Percentiles rank a stretch among this genome's conserved stretches.
These are phyloP conservation scores for Condylura cristata DNA, from an alignment of 2,113 vertebrate species.

Conservation along the genomic window DNA sequence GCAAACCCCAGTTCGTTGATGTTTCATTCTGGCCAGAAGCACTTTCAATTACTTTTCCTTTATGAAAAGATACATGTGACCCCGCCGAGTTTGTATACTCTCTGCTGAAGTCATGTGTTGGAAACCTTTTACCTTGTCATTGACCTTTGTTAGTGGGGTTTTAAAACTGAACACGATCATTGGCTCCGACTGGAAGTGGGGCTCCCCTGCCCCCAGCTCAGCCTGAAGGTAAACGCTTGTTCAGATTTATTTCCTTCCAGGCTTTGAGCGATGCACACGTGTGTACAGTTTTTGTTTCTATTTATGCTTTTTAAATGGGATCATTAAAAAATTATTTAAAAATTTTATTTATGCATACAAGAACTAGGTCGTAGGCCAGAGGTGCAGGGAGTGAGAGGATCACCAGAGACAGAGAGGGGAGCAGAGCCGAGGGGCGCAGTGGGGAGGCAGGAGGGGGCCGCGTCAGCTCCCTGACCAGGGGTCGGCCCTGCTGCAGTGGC, in stretches of 20 bases:
- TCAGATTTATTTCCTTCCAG: neutral
- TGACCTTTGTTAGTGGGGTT: neutral
- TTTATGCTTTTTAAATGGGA: neutral
- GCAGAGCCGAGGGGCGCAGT: too few relatives aligned
- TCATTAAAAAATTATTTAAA: neutral
- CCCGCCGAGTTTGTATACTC: neutral
- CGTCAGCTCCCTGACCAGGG: too few relatives aligned
- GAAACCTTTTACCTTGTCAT: neutral
- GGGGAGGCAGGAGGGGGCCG: too few relatives aligned
- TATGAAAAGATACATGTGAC: neutral
- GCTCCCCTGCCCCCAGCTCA: neutral
- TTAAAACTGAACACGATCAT: neutral
- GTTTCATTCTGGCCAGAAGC: neutral
- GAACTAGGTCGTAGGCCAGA: too few relatives aligned
- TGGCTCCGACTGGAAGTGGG: neutral
- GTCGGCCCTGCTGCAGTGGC: too few relatives aligned
- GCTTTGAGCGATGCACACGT: neutral
- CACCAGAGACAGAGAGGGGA: too few relatives aligned
- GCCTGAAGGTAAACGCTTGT: neutral
- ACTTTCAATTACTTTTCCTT: neutral
- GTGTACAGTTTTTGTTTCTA: neutral
- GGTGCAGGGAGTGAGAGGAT: too few relatives aligned
- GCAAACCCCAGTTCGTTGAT: neutral
- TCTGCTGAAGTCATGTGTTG: neutral
- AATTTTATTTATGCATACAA: too few relatives aligned